Evolutionary conservation across 2,888 invertebrate genomes (phyloP), one percentile per base, ranked within the genome.

Genomic region (Ectobius pallidus): DNA sequence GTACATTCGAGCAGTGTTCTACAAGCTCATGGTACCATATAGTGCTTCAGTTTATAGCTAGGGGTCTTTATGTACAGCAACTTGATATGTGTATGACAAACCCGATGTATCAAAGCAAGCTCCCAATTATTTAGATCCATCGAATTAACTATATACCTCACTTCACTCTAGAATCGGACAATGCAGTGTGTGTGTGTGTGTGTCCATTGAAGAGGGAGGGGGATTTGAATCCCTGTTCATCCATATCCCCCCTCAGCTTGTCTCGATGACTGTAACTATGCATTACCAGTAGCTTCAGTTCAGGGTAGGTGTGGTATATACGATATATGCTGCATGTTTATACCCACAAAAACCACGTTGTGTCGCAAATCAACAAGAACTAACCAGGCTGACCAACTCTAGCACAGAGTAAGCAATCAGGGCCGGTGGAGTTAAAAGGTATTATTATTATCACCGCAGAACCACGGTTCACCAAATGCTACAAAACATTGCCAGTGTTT

Each of bases 261-360:
- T 62, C 63, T 34, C 34, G 9, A 14, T 58, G 22, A 25, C 39
- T 32, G 55, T 58, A 39, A 58, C 58, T 39, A 58, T 39, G 46
- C 46, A 49, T n/a, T n/a, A n/a, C 46, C 46, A 44, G 11, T 14
- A 20, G 25, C 18, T 62, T 39, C 34, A 39, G 63, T 42, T 34
- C 22, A 30, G 61, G 61, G n/a, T n/a, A n/a, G 25, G 67, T 58
- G 58, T 65, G 71, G 68, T 72, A 52, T 27, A 20, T 52, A 30
- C 39, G 68, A 55, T 55, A 46, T 55, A 58, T 62, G 71, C 27
- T 25, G 63, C 71, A 82, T 83, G 83, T 83, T 83, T 83, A 83
- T 83, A 81, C 74, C 84, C 84, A 81, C 83, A 83, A 83, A 83
- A 84, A 84, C 83, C 83, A 81, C 83, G 81, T 49, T 69, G 70